Percentiles rank a stretch among this genome's conserved stretches.
Conservation (phyloP, 2,797 vertebrate genomes). For the Clarias platycephalus region DNA sequence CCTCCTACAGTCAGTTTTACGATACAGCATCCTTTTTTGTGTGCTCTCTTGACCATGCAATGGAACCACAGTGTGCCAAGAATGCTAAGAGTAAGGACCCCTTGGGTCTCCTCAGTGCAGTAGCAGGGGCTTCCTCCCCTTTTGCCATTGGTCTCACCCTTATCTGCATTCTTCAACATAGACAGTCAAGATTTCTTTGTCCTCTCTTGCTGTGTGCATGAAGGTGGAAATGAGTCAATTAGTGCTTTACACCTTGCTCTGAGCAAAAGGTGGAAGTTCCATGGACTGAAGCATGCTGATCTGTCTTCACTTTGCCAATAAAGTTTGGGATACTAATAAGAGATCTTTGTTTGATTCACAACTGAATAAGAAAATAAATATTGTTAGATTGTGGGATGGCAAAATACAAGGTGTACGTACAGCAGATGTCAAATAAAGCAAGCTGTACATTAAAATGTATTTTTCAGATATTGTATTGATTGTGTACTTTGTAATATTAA, state of each 20-base stretch:
- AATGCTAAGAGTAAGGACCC: conserved; percentile 61
- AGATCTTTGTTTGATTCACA: conserved; percentile 40
- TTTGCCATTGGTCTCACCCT: conserved; percentile 52
- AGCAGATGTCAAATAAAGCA: background rate
- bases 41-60: conserved; percentile 53
- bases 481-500: background rate
- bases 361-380: conserved; percentile 47
- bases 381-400: background rate
- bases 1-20: conserved; percentile 60
- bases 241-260: conserved; percentile 53
- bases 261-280: conserved; percentile 41
- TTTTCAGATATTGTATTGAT: background rate
- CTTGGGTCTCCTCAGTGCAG: conserved; percentile 46
- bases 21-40: conserved; percentile 60
- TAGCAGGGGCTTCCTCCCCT: conserved; percentile 45
- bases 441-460: background rate
- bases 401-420: background rate
- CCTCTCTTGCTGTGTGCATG: conserved; percentile 47
- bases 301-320: conserved; percentile 39
- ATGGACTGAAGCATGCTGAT: conserved; percentile 47
- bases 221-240: conserved; percentile 61
- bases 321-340: conserved; percentile 45
- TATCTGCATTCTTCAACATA: conserved; percentile 37
- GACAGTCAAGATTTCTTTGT: conserved; percentile 41
- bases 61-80: conserved; percentile 56